Conservation (phyloP, 2,113 vertebrate species). For the Nyctibius bracteatus region DNA sequence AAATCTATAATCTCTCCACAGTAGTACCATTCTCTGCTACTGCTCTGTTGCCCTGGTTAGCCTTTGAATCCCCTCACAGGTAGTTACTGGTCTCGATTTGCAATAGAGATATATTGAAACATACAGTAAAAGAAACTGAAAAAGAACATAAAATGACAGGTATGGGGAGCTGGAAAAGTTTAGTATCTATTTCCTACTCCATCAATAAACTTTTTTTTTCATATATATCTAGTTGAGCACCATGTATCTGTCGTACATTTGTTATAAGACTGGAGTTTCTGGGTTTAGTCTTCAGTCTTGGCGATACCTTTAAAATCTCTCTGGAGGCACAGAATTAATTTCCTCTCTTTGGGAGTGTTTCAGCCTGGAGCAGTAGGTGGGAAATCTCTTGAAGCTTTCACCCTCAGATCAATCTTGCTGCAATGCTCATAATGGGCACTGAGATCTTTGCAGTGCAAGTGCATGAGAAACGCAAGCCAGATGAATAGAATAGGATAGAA, state of each 20-base stretch:
- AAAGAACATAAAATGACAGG: not conserved
- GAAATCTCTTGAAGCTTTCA: not conserved
- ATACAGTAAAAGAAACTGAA: not conserved
- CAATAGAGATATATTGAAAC: not conserved
- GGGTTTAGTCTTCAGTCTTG: not conserved
- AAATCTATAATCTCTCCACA: not conserved
- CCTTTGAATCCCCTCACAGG: not conserved
- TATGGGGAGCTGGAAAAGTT: not conserved
- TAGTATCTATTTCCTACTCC: not conserved
- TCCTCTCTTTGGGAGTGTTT: not conserved
- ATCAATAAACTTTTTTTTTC: not conserved
- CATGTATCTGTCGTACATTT: not conserved
- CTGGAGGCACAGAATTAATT: not conserved
- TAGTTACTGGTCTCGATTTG: not conserved
- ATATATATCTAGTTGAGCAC: not conserved
- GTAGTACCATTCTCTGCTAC: not conserved
- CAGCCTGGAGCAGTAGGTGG: not conserved
- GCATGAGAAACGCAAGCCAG: fast-evolving
- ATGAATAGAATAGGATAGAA: too few relatives aligned
- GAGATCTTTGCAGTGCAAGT: not conserved
- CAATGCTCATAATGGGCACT: fast-evolving
- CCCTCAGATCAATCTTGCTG: not conserved
- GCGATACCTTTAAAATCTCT: not conserved
- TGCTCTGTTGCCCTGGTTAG: not conserved
- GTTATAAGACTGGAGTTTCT: not conserved